These are phyloP conservation scores for Euzetes globulus DNA, from an alignment of 2,888 invertebrate species.

Conservation along the genomic window DNA sequence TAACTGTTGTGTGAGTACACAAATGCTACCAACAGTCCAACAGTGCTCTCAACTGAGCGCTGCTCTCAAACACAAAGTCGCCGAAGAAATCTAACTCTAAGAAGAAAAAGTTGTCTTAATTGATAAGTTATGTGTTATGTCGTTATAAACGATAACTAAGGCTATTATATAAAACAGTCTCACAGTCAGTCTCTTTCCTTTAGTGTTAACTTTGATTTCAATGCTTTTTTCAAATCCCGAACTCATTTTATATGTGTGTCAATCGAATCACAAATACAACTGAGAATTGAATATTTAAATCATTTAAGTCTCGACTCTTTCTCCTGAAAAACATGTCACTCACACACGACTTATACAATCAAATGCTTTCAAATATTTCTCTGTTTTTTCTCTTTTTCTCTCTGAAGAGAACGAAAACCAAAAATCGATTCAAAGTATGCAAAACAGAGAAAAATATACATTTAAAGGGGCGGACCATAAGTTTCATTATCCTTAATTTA, in stretches of 20 bases:
- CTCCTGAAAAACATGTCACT: not conserved
- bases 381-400: not conserved
- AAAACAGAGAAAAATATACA: not conserved
- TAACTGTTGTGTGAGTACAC: conserved; percentile 16
- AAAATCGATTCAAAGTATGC: conserved; percentile 5
- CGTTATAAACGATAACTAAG: not conserved
- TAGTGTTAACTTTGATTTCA: not conserved
- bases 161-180: not conserved
- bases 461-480: too few species aligned
- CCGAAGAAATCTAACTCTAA: not conserved
- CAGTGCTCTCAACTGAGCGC: not conserved
- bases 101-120: conserved; percentile 23
- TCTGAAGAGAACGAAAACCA: not conserved
- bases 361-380: conserved; percentile 7
- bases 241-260: too few species aligned
- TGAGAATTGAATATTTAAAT: conserved; percentile 9
- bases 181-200: not conserved
- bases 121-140: conserved; percentile 7
- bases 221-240: too few species aligned
- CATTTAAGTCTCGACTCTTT: not conserved
- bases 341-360: conserved; percentile 11
- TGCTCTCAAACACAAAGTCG: not conserved
- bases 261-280: not conserved
- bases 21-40: not conserved
- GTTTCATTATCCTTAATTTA: too few species aligned